Evolutionary conservation across 2,797 vertebrate genomes (phyloP).

Genomic region (Pantherophis alleghaniensis): DNA sequence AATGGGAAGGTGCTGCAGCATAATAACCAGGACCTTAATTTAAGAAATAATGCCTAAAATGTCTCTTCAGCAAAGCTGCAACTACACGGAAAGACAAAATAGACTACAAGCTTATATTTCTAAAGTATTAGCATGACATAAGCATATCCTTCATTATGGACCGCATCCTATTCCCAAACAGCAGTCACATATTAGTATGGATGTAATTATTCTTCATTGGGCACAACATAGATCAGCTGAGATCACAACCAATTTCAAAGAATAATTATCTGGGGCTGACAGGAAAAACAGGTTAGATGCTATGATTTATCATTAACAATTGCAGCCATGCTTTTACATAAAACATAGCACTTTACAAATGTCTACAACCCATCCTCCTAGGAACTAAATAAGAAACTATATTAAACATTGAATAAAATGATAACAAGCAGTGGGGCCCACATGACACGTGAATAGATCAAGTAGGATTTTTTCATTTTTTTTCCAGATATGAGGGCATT

Average conservation of each 20-base stretch:
- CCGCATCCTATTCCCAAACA: slow-evolving; percentile 14
- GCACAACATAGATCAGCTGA: slow-evolving; percentile 32
- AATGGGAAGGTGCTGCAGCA: slow-evolving; percentile 51
- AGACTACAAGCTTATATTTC: slow-evolving; percentile 24
- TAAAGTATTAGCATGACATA: slow-evolving; percentile 15
- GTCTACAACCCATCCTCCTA: not conserved
- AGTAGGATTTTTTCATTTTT: not conserved
- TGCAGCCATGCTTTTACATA: slow-evolving; percentile 1
- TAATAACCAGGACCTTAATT: slow-evolving; percentile 51
- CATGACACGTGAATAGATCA: not conserved
- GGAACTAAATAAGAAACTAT: not conserved
- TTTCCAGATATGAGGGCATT: not conserved
- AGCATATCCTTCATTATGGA: slow-evolving; percentile 39
- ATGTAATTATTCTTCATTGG: slow-evolving; percentile 22
- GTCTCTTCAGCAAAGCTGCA: slow-evolving; percentile 39
- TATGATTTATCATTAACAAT: not conserved
- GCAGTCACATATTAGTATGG: slow-evolving; percentile 13
- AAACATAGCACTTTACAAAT: not conserved
- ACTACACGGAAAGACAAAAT: slow-evolving; percentile 45
- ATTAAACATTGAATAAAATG: not conserved
- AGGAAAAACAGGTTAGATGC: not conserved
- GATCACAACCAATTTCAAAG: slow-evolving; percentile 22
- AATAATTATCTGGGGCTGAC: slow-evolving; percentile 13
- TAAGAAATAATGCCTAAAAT: slow-evolving; percentile 47
- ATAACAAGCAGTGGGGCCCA: not conserved